These are phyloP conservation scores for Acanthisitta chloris DNA, from an alignment of 2,113 vertebrate genomes.

Conservation along the genomic window DNA sequence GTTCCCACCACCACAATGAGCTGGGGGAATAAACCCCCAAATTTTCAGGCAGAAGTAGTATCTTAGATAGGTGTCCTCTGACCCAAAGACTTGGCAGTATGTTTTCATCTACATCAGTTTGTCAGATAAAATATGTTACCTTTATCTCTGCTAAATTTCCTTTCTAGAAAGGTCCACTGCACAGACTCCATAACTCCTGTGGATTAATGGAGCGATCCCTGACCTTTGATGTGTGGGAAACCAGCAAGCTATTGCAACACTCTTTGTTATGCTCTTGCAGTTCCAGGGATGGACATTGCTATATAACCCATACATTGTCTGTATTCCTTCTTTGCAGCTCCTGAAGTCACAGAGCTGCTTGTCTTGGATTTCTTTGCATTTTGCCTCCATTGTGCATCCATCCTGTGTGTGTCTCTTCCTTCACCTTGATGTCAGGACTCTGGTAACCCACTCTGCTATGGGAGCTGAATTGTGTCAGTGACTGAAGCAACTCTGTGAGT, in stretches of 20 bases:
- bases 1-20: background rate
- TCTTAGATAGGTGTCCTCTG: background rate
- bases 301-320: accelerated
- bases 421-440: background rate
- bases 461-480: background rate
- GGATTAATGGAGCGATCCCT: background rate
- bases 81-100: background rate
- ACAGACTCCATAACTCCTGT: background rate
- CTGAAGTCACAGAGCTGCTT: background rate
- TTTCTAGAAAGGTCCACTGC: background rate
- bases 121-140: background rate
- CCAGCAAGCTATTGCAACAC: background rate
- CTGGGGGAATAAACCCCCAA: background rate
- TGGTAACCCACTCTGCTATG: accelerated
- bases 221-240: background rate
- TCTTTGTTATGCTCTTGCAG: background rate
- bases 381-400: background rate
- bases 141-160: background rate
- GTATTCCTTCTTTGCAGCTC: background rate
- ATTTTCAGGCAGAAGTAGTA: background rate
- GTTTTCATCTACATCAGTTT: background rate
- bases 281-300: background rate
- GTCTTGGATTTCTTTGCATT: background rate
- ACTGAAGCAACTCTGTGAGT: background rate
- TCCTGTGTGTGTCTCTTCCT: background rate